Base-by-base conservation (phyloP, 2,113 vertebrate species). In the Scolopax mira region DNA sequence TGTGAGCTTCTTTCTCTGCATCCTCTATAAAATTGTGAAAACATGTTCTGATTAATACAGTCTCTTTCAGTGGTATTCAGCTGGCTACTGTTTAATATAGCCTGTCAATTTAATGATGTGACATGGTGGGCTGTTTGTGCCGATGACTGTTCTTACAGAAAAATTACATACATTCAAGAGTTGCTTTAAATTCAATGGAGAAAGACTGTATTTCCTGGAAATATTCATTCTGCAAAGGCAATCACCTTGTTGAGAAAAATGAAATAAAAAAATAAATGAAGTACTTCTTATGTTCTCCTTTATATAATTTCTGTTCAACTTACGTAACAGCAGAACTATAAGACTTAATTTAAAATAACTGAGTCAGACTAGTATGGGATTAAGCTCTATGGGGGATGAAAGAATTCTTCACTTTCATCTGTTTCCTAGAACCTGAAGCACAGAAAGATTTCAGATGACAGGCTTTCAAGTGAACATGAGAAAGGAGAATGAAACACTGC, bases 351-450 rank as follows among this genome's bases (percentile, higher is more conserved):
- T 89, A 88, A 96, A 95, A 93, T 83, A 95, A 89, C 91, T 81
- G 62, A 96, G 42, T 91, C 81, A 89, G 89, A 94, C 42, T 62
- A 52, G 49, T 93, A 86, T 0, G 2, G 80, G 65, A 93, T 93
- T 93, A 93, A 95, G 93, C 74, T 95, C 77, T 65, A 79, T 65
- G 58, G 52, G 24, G 84, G 66, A 95, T 96, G 71, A 97, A 96
- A 96, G 83, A 23, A 37, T 87, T 88, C 77, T 88, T 79, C 42
- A 74, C 93, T 97, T 97, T 97, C 84, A 94, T 96, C 90, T 93
- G 91, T 86, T 93, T 90, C 75, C 86, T 91, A 94, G 79, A 94
- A 96, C 86, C 85, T 96, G 86, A 93, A 96, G 88, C 91, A 94
- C 23, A 87, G 79, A 96, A 84, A 66, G 23, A 95, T 93, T 96